These are phyloP conservation scores for Plotosus lineatus DNA, from an alignment of 2,113 vertebrate species.

Conservation along the genomic window DNA sequence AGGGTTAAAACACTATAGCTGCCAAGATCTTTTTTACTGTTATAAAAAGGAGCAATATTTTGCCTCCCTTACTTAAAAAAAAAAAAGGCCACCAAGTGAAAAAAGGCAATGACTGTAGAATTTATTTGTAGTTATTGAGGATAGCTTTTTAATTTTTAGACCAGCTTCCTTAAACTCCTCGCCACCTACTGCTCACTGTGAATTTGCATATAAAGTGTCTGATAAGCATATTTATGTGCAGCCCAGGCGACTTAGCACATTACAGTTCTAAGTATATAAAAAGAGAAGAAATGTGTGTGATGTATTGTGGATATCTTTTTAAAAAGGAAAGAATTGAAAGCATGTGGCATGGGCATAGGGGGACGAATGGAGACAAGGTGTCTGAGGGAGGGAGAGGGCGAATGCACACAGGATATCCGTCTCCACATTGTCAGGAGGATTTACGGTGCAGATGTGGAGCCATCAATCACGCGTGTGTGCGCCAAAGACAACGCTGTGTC, in stretches of 20 bases:
- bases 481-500: constrained; percentile 77
- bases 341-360: constrained; percentile 29
- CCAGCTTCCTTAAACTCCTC: constrained; percentile 58
- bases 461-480: constrained; percentile 73
- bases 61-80: constrained; percentile 26
- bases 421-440: constrained; percentile 71
- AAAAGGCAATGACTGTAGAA: constrained; percentile 27
- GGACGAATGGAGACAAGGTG: background rate
- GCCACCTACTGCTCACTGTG: constrained; percentile 61
- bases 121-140: constrained; percentile 55
- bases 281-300: constrained; percentile 53
- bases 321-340: constrained; percentile 50
- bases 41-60: constrained; percentile 49
- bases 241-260: constrained; percentile 53
- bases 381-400: constrained; percentile 11
- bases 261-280: constrained; percentile 59
- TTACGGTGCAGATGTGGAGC: constrained; percentile 70
- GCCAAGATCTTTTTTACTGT: constrained; percentile 42
- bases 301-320: constrained; percentile 62
- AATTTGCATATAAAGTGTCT: constrained; percentile 75
- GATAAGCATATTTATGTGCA: constrained; percentile 68
- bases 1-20: constrained; percentile 57
- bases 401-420: constrained; percentile 65
- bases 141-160: constrained; percentile 61
- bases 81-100: constrained; percentile 5